A percentile compares a stretch with the other conserved stretches of the same genome.
Evolutionary conservation across 2,113 vertebrate species (phyloP).

Genomic region (Neolamprologus ventralis): DNA sequence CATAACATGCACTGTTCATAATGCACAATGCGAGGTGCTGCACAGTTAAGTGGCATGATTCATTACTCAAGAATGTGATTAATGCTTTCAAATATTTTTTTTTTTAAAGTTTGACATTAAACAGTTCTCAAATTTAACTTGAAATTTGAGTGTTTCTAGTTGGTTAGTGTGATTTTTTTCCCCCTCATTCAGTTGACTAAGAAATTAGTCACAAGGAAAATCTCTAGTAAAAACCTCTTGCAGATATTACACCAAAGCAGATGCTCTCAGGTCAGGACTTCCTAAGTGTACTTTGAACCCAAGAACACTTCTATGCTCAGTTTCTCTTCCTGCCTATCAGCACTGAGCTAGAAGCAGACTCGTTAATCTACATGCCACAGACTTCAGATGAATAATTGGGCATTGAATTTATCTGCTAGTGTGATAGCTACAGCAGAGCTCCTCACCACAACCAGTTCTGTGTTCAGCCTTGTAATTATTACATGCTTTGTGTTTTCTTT

Average conservation of each 20-base stretch:
- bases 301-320: slow-evolving; percentile 69
- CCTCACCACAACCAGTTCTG: slow-evolving; percentile 71
- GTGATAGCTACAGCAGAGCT: slow-evolving; percentile 92
- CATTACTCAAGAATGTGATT: background rate
- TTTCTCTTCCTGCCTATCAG: slow-evolving; percentile 34
- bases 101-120: background rate
- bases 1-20: background rate
- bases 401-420: slow-evolving; percentile 97
- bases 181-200: background rate
- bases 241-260: background rate
- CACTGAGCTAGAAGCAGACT: slow-evolving; percentile 75
- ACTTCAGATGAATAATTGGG: slow-evolving; percentile 99
- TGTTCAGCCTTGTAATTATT: slow-evolving; percentile 83
- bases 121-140: background rate
- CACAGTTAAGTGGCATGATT: background rate
- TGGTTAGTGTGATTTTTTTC: background rate
- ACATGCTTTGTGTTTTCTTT: slow-evolving; percentile 89
- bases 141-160: background rate
- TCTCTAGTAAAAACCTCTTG: background rate
- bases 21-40: background rate
- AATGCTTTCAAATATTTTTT: background rate
- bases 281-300: background rate
- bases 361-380: slow-evolving; percentile 99
- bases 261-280: background rate
- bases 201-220: background rate